Percentiles rank a stretch among this genome's conserved stretches.
phyloP scores from a whole-genome alignment of 2,888 invertebrate genomes.

The Tenthredo mesomela region DNA sequence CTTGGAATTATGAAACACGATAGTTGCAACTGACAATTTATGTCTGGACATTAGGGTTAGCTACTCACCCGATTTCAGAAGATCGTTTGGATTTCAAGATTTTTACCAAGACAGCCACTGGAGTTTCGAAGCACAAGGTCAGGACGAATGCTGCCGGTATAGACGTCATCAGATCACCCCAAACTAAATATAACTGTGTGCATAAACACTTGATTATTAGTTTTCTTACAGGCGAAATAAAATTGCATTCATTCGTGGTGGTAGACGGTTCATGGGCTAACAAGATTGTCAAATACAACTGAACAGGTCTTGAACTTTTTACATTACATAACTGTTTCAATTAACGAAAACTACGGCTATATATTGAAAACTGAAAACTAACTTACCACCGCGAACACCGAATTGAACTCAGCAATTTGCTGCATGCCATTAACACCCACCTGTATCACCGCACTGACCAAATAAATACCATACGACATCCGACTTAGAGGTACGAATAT shows the following conservation, averaged over 20 bases:
- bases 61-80: neutral
- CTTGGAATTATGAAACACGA: neutral
- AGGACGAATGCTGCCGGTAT: constrained; percentile 51
- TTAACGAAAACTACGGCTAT: neutral
- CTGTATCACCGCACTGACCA: constrained; percentile 72
- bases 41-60: no score
- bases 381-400: constrained; percentile 69
- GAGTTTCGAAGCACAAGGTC: constrained; percentile 55
- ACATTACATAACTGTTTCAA: neutral
- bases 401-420: constrained; percentile 68
- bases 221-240: neutral
- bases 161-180: constrained; percentile 52
- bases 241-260: neutral
- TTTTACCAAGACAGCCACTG: constrained; percentile 56
- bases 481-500: constrained; percentile 78
- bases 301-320: neutral
- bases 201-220: neutral
- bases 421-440: constrained; percentile 73
- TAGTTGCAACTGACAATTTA: neutral
- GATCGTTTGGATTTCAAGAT: neutral
- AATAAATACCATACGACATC: constrained; percentile 72
- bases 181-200: neutral
- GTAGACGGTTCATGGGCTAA: neutral
- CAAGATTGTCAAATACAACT: neutral
- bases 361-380: neutral